These are phyloP conservation scores for Amitus sp. DNA, from an alignment of 2,888 invertebrate species.

Conservation along the genomic window DNA sequence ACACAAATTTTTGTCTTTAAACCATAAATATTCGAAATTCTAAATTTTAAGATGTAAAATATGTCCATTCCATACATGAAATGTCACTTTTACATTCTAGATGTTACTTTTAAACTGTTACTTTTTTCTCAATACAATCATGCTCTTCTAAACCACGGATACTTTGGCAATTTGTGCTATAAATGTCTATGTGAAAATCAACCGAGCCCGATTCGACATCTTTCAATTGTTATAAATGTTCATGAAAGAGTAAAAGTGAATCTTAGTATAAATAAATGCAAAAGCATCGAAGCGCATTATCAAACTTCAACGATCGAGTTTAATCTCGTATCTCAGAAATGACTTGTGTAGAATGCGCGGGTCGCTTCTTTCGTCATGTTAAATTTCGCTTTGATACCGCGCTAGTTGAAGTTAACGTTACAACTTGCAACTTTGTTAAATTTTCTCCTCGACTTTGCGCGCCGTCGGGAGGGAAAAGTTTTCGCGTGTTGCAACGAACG, in stretches of 20 bases:
- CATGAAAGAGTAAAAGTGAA: neutral
- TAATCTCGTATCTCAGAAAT: neutral
- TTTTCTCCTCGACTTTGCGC: slow-evolving; percentile 13
- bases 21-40: too few species aligned
- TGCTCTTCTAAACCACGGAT: too few species aligned
- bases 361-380: slow-evolving; percentile 5
- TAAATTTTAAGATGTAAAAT: too few species aligned
- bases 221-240: too few species aligned
- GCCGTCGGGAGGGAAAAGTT: slow-evolving; percentile 15
- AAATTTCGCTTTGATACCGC: slow-evolving; percentile 3
- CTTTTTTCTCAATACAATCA: too few species aligned
- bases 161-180: too few species aligned
- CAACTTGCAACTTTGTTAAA: slow-evolving; percentile 13
- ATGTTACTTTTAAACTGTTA: too few species aligned
- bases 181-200: too few species aligned
- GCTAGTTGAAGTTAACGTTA: slow-evolving; percentile 3
- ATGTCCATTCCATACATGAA: too few species aligned
- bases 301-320: neutral
- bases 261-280: neutral
- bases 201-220: too few species aligned
- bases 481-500: slow-evolving; percentile 9
- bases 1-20: too few species aligned
- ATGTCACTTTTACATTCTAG: too few species aligned
- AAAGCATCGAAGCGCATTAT: neutral
- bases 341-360: neutral